phyloP scores from a whole-genome alignment of 2,113 vertebrate genomes.

The Sus scrofa region T2T-Sscrofa CM000812.6:195696501-195697000 shows the following conservation, averaged over 20 bases:
- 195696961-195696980: not conserved
- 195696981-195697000: conserved; percentile 27
- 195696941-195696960: not conserved
- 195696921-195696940: not conserved
- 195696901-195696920: not conserved
- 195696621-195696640: conserved; percentile 51
- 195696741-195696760: not conserved
- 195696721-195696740: conserved; percentile 42
- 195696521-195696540: conserved; percentile 54
- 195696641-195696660: not conserved
- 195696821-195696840: rapidly evolving
- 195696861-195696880: not conserved
- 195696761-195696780: not conserved
- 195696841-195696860: not conserved
- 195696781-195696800: not conserved
- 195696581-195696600: conserved; percentile 22
- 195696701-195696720: not conserved
- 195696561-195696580: conserved; percentile 68
- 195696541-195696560: conserved; percentile 13
- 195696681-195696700: conserved; percentile 36
- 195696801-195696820: not conserved
- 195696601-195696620: conserved; percentile 51
- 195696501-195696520: conserved; percentile 52
- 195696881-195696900: conserved; percentile 40
- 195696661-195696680: not conserved